Evolutionary conservation across 2,113 vertebrate species (phyloP).

Genomic region (Psophia crepitans): DNA sequence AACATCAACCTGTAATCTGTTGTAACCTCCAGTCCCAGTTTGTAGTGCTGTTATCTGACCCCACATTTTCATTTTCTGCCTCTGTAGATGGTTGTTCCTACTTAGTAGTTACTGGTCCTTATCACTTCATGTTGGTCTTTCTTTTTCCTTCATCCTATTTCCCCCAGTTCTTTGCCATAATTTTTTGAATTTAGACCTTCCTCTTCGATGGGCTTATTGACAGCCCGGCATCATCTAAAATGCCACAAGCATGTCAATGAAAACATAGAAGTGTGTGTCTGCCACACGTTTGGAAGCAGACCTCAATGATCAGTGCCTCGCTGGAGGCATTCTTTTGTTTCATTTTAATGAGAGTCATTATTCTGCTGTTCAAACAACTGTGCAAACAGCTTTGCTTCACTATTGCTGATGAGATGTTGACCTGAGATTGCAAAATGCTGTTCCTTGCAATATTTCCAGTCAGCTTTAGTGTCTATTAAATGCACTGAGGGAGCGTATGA

Average conservation of each 20-base stretch:
- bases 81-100: not conserved
- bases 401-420: not conserved
- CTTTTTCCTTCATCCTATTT: not conserved
- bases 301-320: not conserved
- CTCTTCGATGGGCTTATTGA: not conserved
- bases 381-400: not conserved
- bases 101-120: not conserved
- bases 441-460: not conserved
- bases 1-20: not conserved
- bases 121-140: not conserved
- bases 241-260: rapidly evolving
- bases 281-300: not conserved
- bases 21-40: not conserved
- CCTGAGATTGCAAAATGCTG: not conserved
- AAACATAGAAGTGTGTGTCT: not conserved
- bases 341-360: not conserved
- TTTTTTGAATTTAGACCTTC: not conserved
- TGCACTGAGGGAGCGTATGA: rapidly evolving
- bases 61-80: not conserved
- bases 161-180: not conserved
- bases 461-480: not conserved
- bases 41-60: not conserved
- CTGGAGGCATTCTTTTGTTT: not conserved
- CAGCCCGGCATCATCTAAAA: not conserved
- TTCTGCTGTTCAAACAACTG: not conserved